Conservation (phyloP, 2,113 vertebrate genomes). For the Paramormyrops kingsleyae region DNA sequence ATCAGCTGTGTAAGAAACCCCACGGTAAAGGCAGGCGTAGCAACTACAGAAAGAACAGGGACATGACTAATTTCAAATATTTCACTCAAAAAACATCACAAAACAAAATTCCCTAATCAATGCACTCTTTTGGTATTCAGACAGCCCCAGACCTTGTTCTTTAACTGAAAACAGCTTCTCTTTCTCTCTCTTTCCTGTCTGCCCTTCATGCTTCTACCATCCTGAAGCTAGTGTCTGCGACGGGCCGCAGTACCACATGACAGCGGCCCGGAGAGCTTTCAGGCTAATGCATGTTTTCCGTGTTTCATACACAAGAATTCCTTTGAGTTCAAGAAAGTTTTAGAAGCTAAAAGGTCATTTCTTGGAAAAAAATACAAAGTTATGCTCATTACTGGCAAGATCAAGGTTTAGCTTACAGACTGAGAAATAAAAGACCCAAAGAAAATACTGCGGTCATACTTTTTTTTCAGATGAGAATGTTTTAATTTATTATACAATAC, state of each 20-base stretch:
- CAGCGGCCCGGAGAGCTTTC: not conserved
- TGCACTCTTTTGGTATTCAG: not conserved
- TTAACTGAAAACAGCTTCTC: not conserved
- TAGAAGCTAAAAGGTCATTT: not conserved
- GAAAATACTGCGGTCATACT: not conserved
- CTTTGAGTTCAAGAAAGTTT: not conserved
- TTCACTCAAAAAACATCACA: not conserved
- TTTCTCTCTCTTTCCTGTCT: not conserved
- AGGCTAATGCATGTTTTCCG: not conserved
- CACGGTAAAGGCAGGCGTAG: not conserved
- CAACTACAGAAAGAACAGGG: not conserved
- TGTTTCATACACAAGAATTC: not conserved
- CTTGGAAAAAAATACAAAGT: not conserved
- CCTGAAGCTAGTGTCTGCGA: not conserved
- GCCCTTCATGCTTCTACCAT: not conserved
- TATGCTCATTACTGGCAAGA: not conserved
- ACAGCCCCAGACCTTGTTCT: not conserved
- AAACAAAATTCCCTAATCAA: not conserved
- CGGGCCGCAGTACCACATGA: not conserved
- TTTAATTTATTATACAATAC: not conserved
- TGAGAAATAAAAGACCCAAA: not conserved
- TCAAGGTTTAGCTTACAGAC: not conserved
- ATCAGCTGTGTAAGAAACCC: not conserved
- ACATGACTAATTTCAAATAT: not conserved
- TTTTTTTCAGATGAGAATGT: not conserved